Percentiles rank a stretch among this genome's conserved stretches.
Conservation (phyloP, 2,113 vertebrate genomes). For the Microcebus tavaratra region DNA sequence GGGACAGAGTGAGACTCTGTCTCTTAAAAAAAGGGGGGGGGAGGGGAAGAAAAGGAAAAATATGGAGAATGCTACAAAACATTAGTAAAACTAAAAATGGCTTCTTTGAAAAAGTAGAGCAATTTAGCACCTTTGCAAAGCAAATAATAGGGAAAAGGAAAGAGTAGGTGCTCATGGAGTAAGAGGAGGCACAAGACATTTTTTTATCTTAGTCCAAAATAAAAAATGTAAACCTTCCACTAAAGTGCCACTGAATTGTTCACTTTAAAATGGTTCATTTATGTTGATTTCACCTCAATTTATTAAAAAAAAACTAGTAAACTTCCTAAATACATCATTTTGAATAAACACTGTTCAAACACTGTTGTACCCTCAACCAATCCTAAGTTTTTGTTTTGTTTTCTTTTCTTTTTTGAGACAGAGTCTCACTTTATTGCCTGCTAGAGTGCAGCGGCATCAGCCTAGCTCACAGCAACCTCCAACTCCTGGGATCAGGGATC, state of each 20-base stretch:
- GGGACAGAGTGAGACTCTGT: too few species aligned
- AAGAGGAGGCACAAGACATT: background rate
- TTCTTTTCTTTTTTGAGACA: background rate
- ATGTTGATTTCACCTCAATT: background rate
- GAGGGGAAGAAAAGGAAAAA: too few species aligned
- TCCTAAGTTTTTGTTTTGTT: background rate
- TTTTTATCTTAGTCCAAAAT: background rate
- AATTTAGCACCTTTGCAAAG: background rate
- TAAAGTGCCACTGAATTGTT: background rate
- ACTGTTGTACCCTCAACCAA: background rate
- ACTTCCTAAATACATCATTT: background rate
- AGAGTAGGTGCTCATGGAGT: background rate
- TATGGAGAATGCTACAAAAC: background rate
- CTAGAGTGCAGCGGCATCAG: too few species aligned
- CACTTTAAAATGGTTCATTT: background rate
- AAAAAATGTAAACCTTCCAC: background rate
- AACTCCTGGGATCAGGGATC: too few species aligned
- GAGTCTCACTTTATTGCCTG: too few species aligned
- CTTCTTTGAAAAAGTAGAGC: background rate
- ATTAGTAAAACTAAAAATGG: slow-evolving; percentile 12
- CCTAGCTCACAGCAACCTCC: too few species aligned
- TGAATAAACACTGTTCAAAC: background rate
- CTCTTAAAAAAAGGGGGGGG: too few species aligned
- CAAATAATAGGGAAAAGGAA: background rate
- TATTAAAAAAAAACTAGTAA: background rate